phyloP scores from a whole-genome alignment of 2,888 invertebrate species.

The Drosophila fungiperda region DNA sequence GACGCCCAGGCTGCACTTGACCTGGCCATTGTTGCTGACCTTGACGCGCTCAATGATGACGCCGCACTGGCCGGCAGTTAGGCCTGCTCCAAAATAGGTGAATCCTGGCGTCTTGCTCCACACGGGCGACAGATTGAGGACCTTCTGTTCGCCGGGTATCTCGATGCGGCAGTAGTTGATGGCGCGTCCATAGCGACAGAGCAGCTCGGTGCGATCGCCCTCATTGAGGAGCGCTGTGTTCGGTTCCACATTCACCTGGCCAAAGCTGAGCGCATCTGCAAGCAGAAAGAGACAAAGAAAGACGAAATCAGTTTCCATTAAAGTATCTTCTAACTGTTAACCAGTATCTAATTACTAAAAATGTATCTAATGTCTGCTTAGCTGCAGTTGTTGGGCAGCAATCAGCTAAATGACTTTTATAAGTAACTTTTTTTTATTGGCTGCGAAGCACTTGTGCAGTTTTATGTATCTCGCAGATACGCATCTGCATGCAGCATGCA shows the following conservation, averaged over 20 bases:
- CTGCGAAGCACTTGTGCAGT: conserved; percentile 37
- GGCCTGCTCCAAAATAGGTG: conserved; percentile 86
- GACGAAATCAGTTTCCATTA: conserved; percentile 26
- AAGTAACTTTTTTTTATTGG: conserved; percentile 18
- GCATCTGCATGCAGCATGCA: conserved; percentile 35
- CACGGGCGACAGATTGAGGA: conserved; percentile 86
- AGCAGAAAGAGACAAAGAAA: conserved; percentile 24
- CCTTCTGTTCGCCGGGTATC: conserved; percentile 85
- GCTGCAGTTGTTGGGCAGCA: conserved; percentile 29
- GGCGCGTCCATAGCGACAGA: conserved; percentile 81
- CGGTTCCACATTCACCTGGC: conserved; percentile 83
- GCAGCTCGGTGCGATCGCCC: conserved; percentile 82
- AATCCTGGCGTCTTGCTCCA: conserved; percentile 85
- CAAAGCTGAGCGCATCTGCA: conserved; percentile 80
- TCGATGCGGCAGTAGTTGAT: conserved; percentile 85
- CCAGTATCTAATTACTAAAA: conserved; percentile 44
- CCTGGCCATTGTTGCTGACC: conserved; percentile 89
- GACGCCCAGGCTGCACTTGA: conserved; percentile 89
- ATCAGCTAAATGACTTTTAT: conserved; percentile 52
- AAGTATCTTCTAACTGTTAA: conserved; percentile 42
- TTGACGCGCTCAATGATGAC: conserved; percentile 88
- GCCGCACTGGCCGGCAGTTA: conserved; percentile 90
- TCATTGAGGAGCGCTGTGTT: conserved; percentile 82
- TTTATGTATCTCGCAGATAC: conserved; percentile 53
- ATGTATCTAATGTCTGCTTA: conserved; percentile 12